Evolutionary conservation across 2,113 vertebrate species (phyloP).

Genomic region (Antennarius striatus): DNA sequence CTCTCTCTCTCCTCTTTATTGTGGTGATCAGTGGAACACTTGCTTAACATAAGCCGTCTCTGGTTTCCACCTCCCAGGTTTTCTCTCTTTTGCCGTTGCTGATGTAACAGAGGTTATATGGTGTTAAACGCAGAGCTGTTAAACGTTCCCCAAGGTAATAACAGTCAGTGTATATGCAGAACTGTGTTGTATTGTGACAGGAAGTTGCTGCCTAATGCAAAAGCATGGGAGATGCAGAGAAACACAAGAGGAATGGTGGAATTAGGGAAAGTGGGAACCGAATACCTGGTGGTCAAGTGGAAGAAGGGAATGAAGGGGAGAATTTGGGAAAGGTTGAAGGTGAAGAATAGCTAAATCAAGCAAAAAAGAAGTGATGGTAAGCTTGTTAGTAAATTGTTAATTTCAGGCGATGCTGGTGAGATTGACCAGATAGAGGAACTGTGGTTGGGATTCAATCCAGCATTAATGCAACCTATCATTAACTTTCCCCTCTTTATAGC

Average conservation of each 20-base stretch:
- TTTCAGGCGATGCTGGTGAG: too few species aligned
- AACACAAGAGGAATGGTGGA: neutral
- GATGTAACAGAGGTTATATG: constrained; percentile 74
- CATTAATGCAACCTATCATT: too few species aligned
- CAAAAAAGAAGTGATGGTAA: too few species aligned
- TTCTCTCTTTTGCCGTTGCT: constrained; percentile 55
- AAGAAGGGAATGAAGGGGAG: too few species aligned
- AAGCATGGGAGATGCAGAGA: constrained; percentile 32
- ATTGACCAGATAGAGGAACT: too few species aligned
- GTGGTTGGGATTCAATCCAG: too few species aligned
- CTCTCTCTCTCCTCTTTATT: constrained; percentile 59
- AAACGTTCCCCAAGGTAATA: constrained; percentile 79
- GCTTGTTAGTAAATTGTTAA: too few species aligned
- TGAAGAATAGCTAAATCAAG: too few species aligned
- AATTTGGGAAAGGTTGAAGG: too few species aligned
- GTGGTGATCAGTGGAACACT: constrained; percentile 68
- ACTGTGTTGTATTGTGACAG: constrained; percentile 24
- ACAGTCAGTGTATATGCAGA: constrained; percentile 67
- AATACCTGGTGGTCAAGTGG: too few species aligned
- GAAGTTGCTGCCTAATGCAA: constrained; percentile 48
- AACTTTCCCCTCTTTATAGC: too few species aligned
- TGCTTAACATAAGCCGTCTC: constrained; percentile 64
- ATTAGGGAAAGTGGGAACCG: neutral
- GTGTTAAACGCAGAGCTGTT: constrained; percentile 81
- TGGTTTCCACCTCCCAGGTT: constrained; percentile 74